Evolutionary conservation across 2,113 vertebrate genomes (phyloP), one percentile per base, ranked within the genome.

Genomic region (Pelecanus crispus): DNA sequence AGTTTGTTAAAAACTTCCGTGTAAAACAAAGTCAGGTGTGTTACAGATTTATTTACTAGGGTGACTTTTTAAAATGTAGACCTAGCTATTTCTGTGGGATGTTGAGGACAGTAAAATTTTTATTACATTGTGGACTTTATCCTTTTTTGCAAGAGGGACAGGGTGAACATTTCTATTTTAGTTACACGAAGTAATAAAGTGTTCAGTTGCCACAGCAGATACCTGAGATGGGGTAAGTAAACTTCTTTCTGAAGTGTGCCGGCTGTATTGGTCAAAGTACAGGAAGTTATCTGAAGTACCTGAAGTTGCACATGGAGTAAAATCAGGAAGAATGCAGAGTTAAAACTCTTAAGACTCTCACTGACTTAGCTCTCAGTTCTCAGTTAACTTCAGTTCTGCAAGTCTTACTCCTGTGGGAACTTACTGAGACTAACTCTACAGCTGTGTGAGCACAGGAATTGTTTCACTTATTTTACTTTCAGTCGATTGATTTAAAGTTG

Each of bases 201-300:
- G 29, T 85, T 92, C 36, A 61, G 17, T 3, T 94, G 89, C 90
- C 56, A 45, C 65, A 92, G 65, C 59, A 91, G 79, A 52, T 93
- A 93, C 92, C 81, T 95, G 88, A 96, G 82, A 59, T 67, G 72
- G 86, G 56, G 50, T 86, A 73, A 90, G 80, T 74, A 93, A 90
- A 78, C 66, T 58, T 68, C 47, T 38, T 91, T 59, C 50, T 55
- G 15, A 79, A 95, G 91, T 44, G 59, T 81, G 89, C 63, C 72
- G 68, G 32, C 56, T 75, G 10, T 84, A n/a, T n/a, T 78, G 83
- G 73, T 80, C 73, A 49, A 78, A 84, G 77, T 68, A 68, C 49
- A 68, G 73, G 68, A 88, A 84, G 56, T 66, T 75, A 28, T 2
- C 40, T 88, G 63, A 87, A 84, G 74, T 61, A 50, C 73, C 83